A percentile compares a stretch with the other conserved stretches of the same genome.
phyloP scores from a whole-genome alignment of 1,140 invertebrate genomes.

The Bombus fervidus region DNA sequence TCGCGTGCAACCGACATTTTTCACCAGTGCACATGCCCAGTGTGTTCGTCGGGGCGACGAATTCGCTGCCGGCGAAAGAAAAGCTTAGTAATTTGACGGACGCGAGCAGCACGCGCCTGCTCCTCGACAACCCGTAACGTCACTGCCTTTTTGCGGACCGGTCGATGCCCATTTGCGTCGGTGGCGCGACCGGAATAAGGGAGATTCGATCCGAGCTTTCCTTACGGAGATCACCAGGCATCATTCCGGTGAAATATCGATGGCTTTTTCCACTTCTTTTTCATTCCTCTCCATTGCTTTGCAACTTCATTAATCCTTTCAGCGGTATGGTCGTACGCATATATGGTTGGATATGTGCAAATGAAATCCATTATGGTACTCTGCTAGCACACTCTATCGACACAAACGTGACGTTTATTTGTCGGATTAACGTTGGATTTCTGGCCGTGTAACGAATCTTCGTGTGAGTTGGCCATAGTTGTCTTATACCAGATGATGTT shows the following conservation, averaged over 20 bases:
- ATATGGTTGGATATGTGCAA: no score
- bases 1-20: constrained; percentile 49
- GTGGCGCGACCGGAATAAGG: background rate
- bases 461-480: no score
- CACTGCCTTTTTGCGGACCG: background rate
- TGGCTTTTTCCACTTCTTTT: background rate
- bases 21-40: constrained; percentile 15
- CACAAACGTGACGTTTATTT: background rate
- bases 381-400: background rate
- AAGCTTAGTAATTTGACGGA: constrained; percentile 15
- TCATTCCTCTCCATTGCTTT: background rate
- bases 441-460: no score
- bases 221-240: background rate
- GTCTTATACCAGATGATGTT: no score
- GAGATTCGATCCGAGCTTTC: background rate
- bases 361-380: background rate
- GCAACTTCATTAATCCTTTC: background rate
- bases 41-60: background rate
- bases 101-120: constrained; percentile 6
- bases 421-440: no score
- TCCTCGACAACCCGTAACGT: background rate
- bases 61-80: constrained; percentile 10
- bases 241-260: background rate
- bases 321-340: background rate
- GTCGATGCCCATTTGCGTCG: background rate